phyloP scores from a whole-genome alignment of 1,140 invertebrate species.

The Polyergus mexicanus region DNA sequence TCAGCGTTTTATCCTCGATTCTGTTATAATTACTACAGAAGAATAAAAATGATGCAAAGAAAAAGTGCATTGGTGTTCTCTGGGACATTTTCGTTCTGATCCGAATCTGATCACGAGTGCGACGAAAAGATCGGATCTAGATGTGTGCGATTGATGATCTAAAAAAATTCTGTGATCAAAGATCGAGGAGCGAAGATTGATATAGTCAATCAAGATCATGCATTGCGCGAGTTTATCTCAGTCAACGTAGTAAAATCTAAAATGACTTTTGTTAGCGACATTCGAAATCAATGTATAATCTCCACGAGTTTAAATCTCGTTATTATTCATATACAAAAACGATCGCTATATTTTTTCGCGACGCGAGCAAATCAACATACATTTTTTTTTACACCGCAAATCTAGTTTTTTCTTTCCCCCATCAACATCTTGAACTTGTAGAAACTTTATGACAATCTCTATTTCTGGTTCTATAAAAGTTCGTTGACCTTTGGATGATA shows the following conservation, averaged over 20 bases:
- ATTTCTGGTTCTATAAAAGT: neutral
- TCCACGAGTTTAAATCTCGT: neutral
- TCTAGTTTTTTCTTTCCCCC: neutral
- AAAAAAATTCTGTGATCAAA: neutral
- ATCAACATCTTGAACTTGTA: neutral
- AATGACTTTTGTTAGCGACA: constrained; percentile 5
- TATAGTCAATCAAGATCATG: neutral
- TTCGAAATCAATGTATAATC: neutral
- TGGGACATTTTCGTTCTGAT: neutral
- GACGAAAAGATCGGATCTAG: constrained; percentile 1
- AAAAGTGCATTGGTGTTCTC: neutral
- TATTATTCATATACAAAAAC: neutral
- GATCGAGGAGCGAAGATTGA: neutral
- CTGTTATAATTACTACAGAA: neutral
- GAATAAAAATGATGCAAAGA: neutral
- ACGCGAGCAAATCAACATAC: neutral
- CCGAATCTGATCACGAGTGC: neutral
- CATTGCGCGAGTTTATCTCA: neutral
- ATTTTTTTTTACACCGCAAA: neutral
- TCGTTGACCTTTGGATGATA: neutral
- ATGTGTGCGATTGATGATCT: neutral
- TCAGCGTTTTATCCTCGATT: neutral
- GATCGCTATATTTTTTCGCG: neutral
- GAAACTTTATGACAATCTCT: neutral
- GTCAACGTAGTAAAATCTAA: neutral